Evolutionary conservation across 1,140 invertebrate genomes (phyloP).

Genomic region (Steinernema khuongi): DNA sequence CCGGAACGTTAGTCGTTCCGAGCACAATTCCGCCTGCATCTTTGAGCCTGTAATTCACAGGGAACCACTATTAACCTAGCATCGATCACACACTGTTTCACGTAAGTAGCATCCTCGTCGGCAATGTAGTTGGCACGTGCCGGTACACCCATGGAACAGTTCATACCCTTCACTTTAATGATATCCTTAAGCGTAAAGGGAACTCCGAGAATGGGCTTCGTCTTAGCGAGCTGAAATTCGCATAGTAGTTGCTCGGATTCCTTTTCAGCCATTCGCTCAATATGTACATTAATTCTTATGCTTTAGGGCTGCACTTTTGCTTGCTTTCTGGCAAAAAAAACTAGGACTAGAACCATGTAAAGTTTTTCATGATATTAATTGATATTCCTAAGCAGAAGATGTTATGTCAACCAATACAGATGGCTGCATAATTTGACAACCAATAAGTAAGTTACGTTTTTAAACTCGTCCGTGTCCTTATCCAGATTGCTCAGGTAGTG

Average conservation of each 20-base stretch:
- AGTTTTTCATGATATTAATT: neutral
- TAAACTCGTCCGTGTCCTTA: conserved; percentile 14
- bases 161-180: conserved; percentile 24
- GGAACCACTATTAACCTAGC: neutral
- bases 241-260: no score
- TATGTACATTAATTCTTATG: no score
- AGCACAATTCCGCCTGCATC: conserved; percentile 70
- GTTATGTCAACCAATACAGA: neutral
- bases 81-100: neutral
- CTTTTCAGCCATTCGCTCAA: no score
- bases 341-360: neutral
- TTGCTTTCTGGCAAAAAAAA: no score
- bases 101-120: neutral
- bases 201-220: conserved; percentile 26
- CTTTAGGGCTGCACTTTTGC: no score
- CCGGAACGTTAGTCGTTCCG: conserved; percentile 74
- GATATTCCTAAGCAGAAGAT: neutral
- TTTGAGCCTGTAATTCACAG: neutral
- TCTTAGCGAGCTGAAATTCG: neutral
- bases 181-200: conserved; percentile 29
- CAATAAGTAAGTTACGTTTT: conserved; percentile 1
- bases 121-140: neutral
- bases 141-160: neutral
- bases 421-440: neutral
- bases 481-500: neutral